Evolutionary conservation across 2,797 vertebrate species (phyloP).

Genomic region (Tinamus major): DNA sequence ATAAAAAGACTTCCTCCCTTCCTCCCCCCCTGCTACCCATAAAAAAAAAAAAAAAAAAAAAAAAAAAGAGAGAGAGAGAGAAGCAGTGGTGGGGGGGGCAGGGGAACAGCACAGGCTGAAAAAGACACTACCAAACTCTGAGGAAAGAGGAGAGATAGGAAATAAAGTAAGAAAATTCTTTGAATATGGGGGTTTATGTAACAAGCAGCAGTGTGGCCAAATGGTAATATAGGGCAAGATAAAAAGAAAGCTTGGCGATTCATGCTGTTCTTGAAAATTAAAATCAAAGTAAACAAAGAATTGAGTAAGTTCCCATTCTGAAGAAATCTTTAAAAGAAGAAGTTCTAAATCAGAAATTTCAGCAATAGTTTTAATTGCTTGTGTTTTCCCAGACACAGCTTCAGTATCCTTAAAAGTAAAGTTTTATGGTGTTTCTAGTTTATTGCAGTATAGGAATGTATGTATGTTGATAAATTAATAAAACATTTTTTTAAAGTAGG

Average conservation of each 20-base stretch:
- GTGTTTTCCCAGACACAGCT: neutral
- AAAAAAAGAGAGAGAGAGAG: neutral
- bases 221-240: neutral
- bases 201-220: neutral
- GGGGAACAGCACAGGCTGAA: neutral
- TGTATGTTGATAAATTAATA: neutral
- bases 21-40: neutral
- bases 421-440: neutral
- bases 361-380: neutral
- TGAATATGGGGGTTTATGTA: neutral
- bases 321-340: neutral
- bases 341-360: neutral
- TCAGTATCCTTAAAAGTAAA: neutral
- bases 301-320: neutral
- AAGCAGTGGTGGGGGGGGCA: too few species aligned
- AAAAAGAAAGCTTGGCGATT: neutral
- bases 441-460: neutral
- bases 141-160: constrained; percentile 3
- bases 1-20: constrained; percentile 40
- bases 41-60: too few species aligned
- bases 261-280: neutral
- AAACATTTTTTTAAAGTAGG: neutral
- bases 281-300: neutral
- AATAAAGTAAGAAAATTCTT: constrained; percentile 18
- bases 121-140: constrained; percentile 17